Evolutionary conservation across 2,888 invertebrate genomes (phyloP), one percentile per base, ranked within the genome.

Genomic region (Altica lythri): DNA sequence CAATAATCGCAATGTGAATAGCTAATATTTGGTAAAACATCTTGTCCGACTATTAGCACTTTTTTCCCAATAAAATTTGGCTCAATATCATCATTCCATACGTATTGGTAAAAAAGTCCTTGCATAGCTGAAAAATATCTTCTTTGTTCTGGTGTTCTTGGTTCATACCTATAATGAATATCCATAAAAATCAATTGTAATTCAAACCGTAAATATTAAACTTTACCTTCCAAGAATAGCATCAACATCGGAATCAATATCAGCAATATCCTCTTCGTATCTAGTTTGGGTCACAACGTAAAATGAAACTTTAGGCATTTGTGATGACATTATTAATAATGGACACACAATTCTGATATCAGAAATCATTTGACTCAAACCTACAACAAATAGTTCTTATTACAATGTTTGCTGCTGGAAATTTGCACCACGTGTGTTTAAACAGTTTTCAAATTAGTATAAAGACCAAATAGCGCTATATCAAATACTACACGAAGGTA

Each of bases 271-370:
- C 32, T 71, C 63, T 37, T 68, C 69, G 12, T 71, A 81, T 32
- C 86, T 82, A 1, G 84, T 79, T 52, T 89, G 88, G 5, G 82
- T 83, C 6, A 85, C 88, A 13, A 91, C 83, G 73, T 91, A 91
- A 77, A 90, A 83, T 3, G 89, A 86, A 40, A 86, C 84, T 10
- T 79, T 77, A 4, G 81, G 79, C 62, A 86, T 84, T 63, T 83
- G 74, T 4, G 83, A 80, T 8, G 87, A 85, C 44, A 90, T 80
- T 8, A 83, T 82, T 35, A 88, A 78, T 48, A 92, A 74, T 1
- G 93, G 92, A 68, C 92, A 93, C 38, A 90, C 80, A 1, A 87
- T 89, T 47, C 91, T 83, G 16, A 92, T 84, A 62, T 90, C 88
- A 0, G 90, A 87, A 17, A 91, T 86, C 81, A 92, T 81, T 43